Base-by-base conservation (phyloP, 2,888 invertebrate genomes). In the Agrotis puta region DNA sequence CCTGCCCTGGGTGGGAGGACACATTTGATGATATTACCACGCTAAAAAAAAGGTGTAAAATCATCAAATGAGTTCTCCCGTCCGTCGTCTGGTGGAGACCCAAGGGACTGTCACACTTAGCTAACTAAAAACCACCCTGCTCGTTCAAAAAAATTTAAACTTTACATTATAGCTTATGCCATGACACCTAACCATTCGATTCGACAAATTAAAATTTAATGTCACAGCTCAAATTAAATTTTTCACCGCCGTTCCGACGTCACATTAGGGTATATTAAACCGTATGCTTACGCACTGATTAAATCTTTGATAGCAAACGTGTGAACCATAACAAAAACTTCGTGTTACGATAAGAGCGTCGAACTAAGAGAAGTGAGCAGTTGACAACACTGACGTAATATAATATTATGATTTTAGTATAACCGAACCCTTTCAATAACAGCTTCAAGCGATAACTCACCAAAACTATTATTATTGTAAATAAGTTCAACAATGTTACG, bases 351-450 rank as follows among this genome's bases (percentile, higher is more conserved):
- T 69, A 70, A 77, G 22, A 50, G 47, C 13, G 57, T 27, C 39
- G 48, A 51, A 18, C 33, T 51, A 22, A 51, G 54, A 66, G 58
- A 69, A 78, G 43, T 50, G 57, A 64, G 57, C 24, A 70, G 51
- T 77, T 64, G 45, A 81, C 59, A 43, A 77, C 59, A 57, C 64
- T 79, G 78, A 79, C 66, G 83, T 79, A 79, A 79, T 50, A 56
- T 59, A 65, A 59, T 82, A 70, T 78, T 82, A 82, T 78, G 78
- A 82, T 77, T 76, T 64, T 27, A 53, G 54, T 63, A 67, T 51
- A 66, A 53, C 77, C 24, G 43, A 62, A 82, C 65, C 51, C 63
- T 78, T 59, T 24, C 59, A 82, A 78, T 70, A 78, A 78, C 82
- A 78, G 27, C 51, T 59, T 39, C 45, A 61, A 53, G 65, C 63